phyloP scores from a whole-genome alignment of 2,888 invertebrate genomes.

The Nineta flava region DNA sequence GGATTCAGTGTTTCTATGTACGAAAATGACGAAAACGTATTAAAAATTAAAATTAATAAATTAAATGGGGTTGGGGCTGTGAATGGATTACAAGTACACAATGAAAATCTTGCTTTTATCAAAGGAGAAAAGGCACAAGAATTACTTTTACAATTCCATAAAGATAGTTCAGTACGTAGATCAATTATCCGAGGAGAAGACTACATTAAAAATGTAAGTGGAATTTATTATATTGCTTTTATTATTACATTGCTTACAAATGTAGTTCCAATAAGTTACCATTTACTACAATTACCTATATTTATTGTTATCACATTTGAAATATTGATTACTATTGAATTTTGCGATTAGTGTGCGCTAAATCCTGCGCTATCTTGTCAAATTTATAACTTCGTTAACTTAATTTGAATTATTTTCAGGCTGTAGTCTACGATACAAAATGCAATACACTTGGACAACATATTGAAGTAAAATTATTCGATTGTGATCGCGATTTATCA shows the following conservation, averaged over 20 bases:
- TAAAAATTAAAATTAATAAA: slow-evolving; percentile 18
- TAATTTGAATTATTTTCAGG: background rate
- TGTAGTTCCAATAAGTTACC: no score
- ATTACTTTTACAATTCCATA: background rate
- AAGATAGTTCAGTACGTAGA: background rate
- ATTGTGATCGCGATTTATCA: slow-evolving; percentile 1
- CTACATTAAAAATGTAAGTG: background rate
- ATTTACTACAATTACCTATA: no score
- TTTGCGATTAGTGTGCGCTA: no score
- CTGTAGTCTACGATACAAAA: background rate
- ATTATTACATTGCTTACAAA: no score
- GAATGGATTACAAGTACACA: slow-evolving; percentile 20
- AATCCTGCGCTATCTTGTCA: no score
- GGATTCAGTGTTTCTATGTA: slow-evolving; percentile 15
- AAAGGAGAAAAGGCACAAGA: background rate
- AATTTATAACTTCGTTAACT: no score
- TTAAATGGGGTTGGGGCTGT: slow-evolving; percentile 15
- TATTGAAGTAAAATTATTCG: background rate
- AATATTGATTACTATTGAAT: no score
- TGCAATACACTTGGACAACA: background rate
- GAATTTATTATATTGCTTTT: background rate
- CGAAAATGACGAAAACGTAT: slow-evolving; percentile 19
- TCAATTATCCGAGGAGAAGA: background rate
- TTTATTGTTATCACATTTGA: no score
- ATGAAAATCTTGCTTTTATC: slow-evolving; percentile 14